Evolutionary conservation across 2,113 vertebrate species (phyloP), one percentile per base, ranked within the genome.

Genomic region (Falco punctatus): DNA sequence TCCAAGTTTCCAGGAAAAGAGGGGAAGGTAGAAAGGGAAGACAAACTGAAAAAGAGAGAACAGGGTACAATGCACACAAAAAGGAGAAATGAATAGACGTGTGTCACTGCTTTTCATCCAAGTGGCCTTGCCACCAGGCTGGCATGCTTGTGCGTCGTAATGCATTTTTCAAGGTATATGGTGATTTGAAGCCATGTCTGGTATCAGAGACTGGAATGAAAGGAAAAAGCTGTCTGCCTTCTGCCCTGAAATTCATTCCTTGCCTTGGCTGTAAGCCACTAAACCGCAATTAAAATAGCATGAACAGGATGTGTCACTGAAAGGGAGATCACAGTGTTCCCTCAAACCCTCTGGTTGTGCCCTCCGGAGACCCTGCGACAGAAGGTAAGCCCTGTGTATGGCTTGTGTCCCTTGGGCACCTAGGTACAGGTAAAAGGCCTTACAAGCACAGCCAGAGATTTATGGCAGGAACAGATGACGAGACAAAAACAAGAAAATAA

Each of bases 241-340:
- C 78, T 97, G 88, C 94, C 92, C 81, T 59, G 58, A 73, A 92
- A 95, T 85, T 79, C 73, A 35, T 32, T 96, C 54, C 58, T 90
- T 92, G 66, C 58, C 58, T 92, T 95, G 94, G 77, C 91, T 90
- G 27, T 62, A 55, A 66, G 91, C 91, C 92, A 91, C 66, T 49
- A 73, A 91, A 77, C 48, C 78, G 77, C 95, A 97, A 94, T 97
- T 94, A 94, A 97, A 95, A 92, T 82, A 90, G 62, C 84, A 73
- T 28, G 89, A 95, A 66, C 62, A 88, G 70, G 54, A 73, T 72
- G 28, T 92, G 81, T 94, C 73, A 46, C 32, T 75, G 84, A 69
- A 95, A 92, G 58, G 91, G 92, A 89, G 81, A 95, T 90, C 81
- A 94, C 57, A 88, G 84, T 64, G 70, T 93, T 95, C 92, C 81